Percentiles rank a stretch among this genome's conserved stretches.
These are phyloP conservation scores for Nomada fabriciana DNA, from an alignment of 2,888 invertebrate species.

Conservation along the genomic window DNA sequence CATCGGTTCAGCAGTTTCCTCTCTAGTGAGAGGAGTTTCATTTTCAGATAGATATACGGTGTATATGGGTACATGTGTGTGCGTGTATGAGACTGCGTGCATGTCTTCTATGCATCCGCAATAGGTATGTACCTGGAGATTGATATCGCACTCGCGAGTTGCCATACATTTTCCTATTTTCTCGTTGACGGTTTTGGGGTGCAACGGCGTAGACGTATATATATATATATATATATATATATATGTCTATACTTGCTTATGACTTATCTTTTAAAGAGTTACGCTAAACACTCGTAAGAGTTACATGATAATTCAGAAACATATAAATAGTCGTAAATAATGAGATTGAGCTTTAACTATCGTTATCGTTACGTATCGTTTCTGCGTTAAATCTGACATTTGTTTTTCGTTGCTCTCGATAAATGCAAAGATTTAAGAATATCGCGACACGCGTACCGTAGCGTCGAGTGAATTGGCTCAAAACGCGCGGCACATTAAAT, in stretches of 20 bases:
- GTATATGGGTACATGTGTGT: neutral
- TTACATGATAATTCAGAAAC: slow-evolving; percentile 24
- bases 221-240: neutral
- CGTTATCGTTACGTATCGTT: neutral
- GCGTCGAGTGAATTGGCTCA: slow-evolving; percentile 1
- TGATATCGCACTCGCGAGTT: neutral
- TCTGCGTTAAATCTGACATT: neutral
- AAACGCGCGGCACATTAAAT: slow-evolving; percentile 31
- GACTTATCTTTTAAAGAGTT: slow-evolving; percentile 8
- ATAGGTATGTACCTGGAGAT: neutral
- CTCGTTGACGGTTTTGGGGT: neutral
- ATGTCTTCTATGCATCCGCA: neutral
- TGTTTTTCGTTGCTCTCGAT: neutral
- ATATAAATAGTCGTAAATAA: slow-evolving; percentile 45
- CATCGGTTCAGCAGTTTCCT: neutral
- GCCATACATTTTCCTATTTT: neutral
- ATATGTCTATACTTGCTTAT: neutral
- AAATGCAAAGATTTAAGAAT: neutral
- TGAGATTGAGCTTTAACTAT: slow-evolving; percentile 49
- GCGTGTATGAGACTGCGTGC: neutral
- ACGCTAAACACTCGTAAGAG: slow-evolving; percentile 5
- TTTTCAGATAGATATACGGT: slow-evolving; percentile 9
- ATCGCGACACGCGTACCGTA: neutral
- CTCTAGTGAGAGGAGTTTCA: slow-evolving; percentile 24
- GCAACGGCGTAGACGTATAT: neutral